These are phyloP conservation scores for Sebastes ruberrimus DNA, from an alignment of 2,797 vertebrate species.

Conservation along the genomic window DNA sequence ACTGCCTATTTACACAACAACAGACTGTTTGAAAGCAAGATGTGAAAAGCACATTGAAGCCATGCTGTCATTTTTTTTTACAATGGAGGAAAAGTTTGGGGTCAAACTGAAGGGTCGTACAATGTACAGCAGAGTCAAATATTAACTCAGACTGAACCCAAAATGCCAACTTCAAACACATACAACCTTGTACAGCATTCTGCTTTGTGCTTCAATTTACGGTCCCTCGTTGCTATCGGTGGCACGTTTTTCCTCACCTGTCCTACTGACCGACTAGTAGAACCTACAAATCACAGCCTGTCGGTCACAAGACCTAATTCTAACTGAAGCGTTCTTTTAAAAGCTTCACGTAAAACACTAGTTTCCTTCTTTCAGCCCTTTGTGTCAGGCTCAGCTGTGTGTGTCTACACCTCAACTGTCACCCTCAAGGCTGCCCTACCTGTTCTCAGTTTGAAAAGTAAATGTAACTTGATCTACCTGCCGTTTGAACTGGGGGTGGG, in stretches of 20 bases:
- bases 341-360: neutral
- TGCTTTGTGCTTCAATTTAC: neutral
- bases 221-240: neutral
- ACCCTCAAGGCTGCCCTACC: conserved; percentile 55
- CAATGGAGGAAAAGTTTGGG: neutral
- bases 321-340: neutral
- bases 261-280: conserved; percentile 49
- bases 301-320: neutral
- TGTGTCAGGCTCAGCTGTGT: conserved; percentile 7
- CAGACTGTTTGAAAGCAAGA: neutral
- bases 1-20: neutral
- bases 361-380: neutral
- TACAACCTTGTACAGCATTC: neutral
- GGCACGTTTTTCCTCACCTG: neutral
- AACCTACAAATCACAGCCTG: neutral
- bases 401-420: conserved; percentile 28
- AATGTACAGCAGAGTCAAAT: conserved; percentile 32
- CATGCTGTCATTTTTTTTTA: neutral
- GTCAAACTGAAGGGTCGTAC: neutral
- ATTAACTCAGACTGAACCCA: conserved; percentile 43
- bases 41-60: neutral
- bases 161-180: conserved; percentile 2
- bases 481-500: conserved; percentile 3
- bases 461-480: conserved; percentile 60
- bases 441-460: conserved; percentile 55